Base-by-base conservation (phyloP, 1,140 invertebrate genomes). In the Ylistrum balloti region DNA sequence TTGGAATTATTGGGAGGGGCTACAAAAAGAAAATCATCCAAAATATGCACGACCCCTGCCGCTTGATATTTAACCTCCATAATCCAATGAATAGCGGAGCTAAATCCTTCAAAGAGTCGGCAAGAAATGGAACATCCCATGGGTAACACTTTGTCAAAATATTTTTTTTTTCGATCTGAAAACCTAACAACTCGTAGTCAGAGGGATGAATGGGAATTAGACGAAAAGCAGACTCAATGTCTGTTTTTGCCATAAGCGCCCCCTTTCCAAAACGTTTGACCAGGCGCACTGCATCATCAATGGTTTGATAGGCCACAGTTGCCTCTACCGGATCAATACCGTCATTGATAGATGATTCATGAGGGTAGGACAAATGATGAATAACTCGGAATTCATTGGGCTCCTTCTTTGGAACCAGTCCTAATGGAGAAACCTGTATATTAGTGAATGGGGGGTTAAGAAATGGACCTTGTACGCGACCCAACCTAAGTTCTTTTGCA, bases 281-380 rank as follows among this genome's bases (percentile, higher is more conserved):
- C 2, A 11, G 7, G 15, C 22, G n/a, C 20, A 88, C 45, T 2
- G 34, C 87, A 45, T 88, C 0, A 7, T 88, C 35, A 7, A 88
- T 32, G 0, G 87, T 32, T n/a, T 88, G n/a, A 20, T 89, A 89
- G 88, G n/a, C 86, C 88, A 7, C 20, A n/a, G 2, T 28, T 86
- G 28, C 28, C 20, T 28, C 32, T 56, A 20, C 86, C 33, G 15
- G 11, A 35, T n/a, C n/a, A 34, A 89, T 89, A 32, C 74, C 33
- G 34, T 89, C 88, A 38, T 89, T 89, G 22, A 89, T 89, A 17
- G 88, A 89, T n/a, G 56, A 86, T 38, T 74, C 85, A 28, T 38
- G 17, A 22, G 74, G 74, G 20, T 35, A 89, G 9, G 32, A 88
- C 15, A 88, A 74, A 20, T 88, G 88, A 20, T 88, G 88, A 33